These are phyloP conservation scores for Acronicta leporina DNA, from an alignment of 2,888 invertebrate species.

Conservation along the genomic window DNA sequence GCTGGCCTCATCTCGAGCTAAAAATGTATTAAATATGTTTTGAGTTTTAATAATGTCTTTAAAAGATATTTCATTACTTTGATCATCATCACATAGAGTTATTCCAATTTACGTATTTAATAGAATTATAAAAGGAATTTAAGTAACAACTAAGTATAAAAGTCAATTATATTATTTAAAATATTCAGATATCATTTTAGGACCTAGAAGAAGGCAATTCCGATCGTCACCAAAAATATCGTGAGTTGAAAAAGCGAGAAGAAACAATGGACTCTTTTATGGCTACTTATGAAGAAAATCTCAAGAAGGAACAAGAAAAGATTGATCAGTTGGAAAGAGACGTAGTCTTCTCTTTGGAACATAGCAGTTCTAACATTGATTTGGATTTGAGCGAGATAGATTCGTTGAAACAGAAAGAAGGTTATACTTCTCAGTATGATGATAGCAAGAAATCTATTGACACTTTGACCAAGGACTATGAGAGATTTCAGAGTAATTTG, in stretches of 20 bases:
- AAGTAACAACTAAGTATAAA: no score
- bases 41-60: no score
- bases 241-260: constrained; percentile 94
- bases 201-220: constrained; percentile 92
- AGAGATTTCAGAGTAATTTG: constrained; percentile 90
- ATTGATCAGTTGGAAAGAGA: constrained; percentile 90
- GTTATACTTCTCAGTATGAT: constrained; percentile 78
- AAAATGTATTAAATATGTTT: no score
- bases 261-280: constrained; percentile 95
- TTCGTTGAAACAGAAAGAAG: constrained; percentile 82
- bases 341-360: constrained; percentile 90
- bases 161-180: background rate
- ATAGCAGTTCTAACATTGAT: constrained; percentile 91
- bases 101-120: no score
- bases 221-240: constrained; percentile 93
- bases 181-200: constrained; percentile 56
- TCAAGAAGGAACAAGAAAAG: constrained; percentile 90
- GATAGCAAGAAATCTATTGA: constrained; percentile 87
- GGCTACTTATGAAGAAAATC: constrained; percentile 90
- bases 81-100: no score
- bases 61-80: no score
- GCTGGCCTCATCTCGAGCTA: no score
- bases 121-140: no score
- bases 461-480: constrained; percentile 81
- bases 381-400: constrained; percentile 90